Base-by-base conservation (phyloP, 2,797 vertebrate genomes). In the Coccyzus lansbergi region DNA sequence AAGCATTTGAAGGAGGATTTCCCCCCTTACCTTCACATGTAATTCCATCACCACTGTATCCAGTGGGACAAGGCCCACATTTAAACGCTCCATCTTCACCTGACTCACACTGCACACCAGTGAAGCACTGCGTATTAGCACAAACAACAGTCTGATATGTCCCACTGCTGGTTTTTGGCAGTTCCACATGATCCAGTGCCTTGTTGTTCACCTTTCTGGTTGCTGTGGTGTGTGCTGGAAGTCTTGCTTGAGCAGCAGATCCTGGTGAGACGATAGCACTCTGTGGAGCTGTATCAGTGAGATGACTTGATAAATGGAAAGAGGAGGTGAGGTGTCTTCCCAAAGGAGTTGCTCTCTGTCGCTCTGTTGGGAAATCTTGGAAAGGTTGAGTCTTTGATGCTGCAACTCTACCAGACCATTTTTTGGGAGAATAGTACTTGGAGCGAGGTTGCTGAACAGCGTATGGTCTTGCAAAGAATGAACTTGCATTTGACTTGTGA, bases 21-120 rank as follows among this genome's bases (percentile, higher is more conserved):
- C 15, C 21, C n/a, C 17, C 20, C 91, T 95, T 96, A 98, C 98
- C 98, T 97, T 98, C 95, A 93, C 98, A 98, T 2, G 56, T 83
- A 31, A 48, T 92, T 77, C 98, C 98, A 48, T 98, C 97, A 53
- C 98, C 97, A 0, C 81, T 96, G 96, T 98, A 98, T n/a, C 98
- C 98, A 3, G 86, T 28, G 4, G 98, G 98, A 93, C 98, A 99
- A 74, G 97, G 91, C 10, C 97, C 98, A 33, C 98, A 99, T 65
- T 74, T 96, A 71, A 97, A 95, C 21, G 83, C 86, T 18, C 95
- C 96, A 0, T 60, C 89, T 14, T 16, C 3, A 1, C 20, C 60
- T 5, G 53, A 78, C 44, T 98, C 67, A 4, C 98, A 98, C 40
- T 19, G 92, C 72, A 98, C 98, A 0, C 97, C 98, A 0, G 96